Percentiles rank a stretch among this genome's conserved stretches.
phyloP scores from a whole-genome alignment of 2,113 vertebrate genomes.

The Sphyrna mokarran region DNA sequence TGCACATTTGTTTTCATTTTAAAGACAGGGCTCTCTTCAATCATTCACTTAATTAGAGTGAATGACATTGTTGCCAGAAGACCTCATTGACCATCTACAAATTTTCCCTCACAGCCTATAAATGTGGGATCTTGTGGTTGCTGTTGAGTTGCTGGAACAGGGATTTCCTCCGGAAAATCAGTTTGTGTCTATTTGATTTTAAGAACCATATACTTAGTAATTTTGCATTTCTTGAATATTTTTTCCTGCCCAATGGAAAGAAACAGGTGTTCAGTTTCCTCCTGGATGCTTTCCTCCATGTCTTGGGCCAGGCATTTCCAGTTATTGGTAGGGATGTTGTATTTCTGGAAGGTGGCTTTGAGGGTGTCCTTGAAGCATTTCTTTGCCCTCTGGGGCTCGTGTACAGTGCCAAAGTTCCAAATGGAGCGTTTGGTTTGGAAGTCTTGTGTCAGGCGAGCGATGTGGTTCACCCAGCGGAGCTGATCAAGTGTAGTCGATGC shows the following conservation, averaged over 20 bases:
- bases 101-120: background rate
- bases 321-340: too few relatives aligned
- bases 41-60: background rate
- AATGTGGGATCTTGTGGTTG: background rate
- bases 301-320: too few relatives aligned
- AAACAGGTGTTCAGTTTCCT: background rate
- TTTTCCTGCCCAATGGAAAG: background rate
- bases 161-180: background rate
- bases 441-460: too few relatives aligned
- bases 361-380: too few relatives aligned
- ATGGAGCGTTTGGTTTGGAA: too few relatives aligned
- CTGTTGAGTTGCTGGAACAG: background rate
- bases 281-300: too few relatives aligned
- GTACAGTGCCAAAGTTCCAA: too few relatives aligned
- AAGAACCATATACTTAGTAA: background rate
- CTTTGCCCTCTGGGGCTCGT: too few relatives aligned
- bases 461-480: too few relatives aligned
- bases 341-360: too few relatives aligned
- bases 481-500: too few relatives aligned
- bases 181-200: background rate
- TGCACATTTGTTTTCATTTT: too few relatives aligned
- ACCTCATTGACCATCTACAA: background rate
- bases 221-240: background rate
- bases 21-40: background rate
- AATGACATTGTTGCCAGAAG: background rate